Percentiles rank a stretch among this genome's conserved stretches.
Evolutionary conservation across 2,888 invertebrate species (phyloP).

Genomic region (Orthosia cruda): DNA sequence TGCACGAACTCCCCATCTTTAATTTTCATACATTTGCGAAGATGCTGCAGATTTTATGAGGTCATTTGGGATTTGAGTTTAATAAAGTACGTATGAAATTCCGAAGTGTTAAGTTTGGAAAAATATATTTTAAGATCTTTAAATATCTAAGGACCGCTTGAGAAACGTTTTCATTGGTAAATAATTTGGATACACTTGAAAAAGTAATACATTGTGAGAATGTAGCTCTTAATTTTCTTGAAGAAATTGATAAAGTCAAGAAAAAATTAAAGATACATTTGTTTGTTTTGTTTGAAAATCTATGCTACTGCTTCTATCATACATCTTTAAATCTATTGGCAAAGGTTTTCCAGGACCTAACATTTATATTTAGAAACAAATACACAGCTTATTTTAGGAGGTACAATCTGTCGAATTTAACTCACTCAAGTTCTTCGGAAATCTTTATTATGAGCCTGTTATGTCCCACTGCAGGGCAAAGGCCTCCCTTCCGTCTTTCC

Average conservation of each 20-base stretch:
- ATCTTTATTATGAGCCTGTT: no score
- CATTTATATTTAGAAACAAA: no score
- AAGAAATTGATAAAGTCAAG: background rate
- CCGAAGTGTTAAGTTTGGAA: conserved; percentile 1
- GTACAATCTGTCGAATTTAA: background rate
- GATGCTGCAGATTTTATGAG: conserved; percentile 39
- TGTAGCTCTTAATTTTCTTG: background rate
- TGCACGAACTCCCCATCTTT: conserved; percentile 22
- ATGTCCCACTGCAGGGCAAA: no score
- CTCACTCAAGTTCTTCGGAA: conserved; percentile 3
- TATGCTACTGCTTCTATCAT: no score
- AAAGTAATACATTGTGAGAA: background rate
- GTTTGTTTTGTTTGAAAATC: no score
- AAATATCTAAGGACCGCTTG: conserved; percentile 15
- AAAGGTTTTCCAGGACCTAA: no score
- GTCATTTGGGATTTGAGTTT: conserved; percentile 39
- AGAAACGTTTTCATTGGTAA: background rate
- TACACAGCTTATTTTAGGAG: background rate
- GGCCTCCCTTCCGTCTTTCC: no score
- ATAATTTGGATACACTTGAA: background rate
- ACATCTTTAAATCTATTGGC: no score
- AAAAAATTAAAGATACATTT: background rate
- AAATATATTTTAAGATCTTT: conserved; percentile 20
- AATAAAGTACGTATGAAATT: conserved; percentile 39
- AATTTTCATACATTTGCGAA: conserved; percentile 54